Conservation (phyloP, 1,140 invertebrate genomes). For the Drosophila malerkotliana region DNA sequence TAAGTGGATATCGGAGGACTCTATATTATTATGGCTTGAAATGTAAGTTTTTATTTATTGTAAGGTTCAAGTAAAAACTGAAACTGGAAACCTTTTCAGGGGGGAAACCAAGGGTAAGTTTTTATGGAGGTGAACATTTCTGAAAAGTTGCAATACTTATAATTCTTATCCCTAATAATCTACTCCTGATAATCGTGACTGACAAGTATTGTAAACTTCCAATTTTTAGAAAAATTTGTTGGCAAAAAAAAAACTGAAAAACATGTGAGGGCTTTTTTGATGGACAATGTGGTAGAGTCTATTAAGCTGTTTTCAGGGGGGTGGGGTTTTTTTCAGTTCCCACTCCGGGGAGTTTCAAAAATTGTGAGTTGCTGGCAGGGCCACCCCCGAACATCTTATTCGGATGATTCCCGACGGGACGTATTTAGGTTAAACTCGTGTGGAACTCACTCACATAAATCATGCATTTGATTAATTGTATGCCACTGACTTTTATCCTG, state of each 20-base stretch:
- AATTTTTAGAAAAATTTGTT: not conserved
- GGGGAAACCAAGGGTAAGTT: not conserved
- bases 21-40: not conserved
- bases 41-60: conserved; percentile 1
- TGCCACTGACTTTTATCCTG: conserved; percentile 69
- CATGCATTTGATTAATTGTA: conserved; percentile 78
- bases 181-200: no score
- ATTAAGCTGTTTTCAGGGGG: conserved; percentile 1
- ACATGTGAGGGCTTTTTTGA: not conserved
- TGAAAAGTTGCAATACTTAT: not conserved
- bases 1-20: conserved; percentile 6
- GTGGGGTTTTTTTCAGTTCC: not conserved
- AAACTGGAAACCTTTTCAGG: not conserved
- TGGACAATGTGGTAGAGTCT: conserved; percentile 2
- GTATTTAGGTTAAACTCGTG: conserved; percentile 66
- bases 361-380: conserved; percentile 16
- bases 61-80: not conserved
- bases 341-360: not conserved
- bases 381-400: conserved; percentile 48
- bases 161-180: not conserved
- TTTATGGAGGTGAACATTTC: not conserved
- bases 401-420: conserved; percentile 43
- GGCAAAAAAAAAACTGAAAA: not conserved
- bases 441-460: conserved; percentile 62
- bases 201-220: no score